Percentiles rank a stretch among this genome's conserved stretches.
Conservation (phyloP, 2,888 invertebrate species). For the Biston betularia region DNA sequence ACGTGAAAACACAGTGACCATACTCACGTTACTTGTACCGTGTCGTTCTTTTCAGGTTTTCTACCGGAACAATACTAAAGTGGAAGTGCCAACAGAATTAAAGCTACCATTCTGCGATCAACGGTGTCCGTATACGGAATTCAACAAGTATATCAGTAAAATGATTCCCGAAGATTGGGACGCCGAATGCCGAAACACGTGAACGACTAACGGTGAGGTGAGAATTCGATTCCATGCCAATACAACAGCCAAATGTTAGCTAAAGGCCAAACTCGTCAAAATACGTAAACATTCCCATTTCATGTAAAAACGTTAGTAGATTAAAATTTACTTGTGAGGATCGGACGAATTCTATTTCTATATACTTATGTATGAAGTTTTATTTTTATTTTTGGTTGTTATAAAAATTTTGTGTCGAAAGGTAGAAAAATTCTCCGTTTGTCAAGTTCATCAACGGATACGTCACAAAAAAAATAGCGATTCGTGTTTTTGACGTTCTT, state of each 20-base stretch:
- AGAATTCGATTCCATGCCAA: slow-evolving; percentile 14
- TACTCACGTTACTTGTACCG: too few species aligned
- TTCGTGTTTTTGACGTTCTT: too few species aligned
- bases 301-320: too few species aligned
- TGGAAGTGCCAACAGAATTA: slow-evolving; percentile 85
- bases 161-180: slow-evolving; percentile 89
- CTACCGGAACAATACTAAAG: slow-evolving; percentile 88
- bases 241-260: slow-evolving; percentile 10
- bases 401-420: too few species aligned
- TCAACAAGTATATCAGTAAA: slow-evolving; percentile 81
- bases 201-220: slow-evolving; percentile 4
- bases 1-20: too few species aligned
- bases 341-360: too few species aligned
- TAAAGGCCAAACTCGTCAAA: slow-evolving; percentile 5
- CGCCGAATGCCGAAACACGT: slow-evolving; percentile 85
- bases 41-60: slow-evolving; percentile 80
- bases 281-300: not conserved
- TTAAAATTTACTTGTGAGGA: too few species aligned
- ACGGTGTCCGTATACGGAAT: slow-evolving; percentile 87
- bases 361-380: too few species aligned
- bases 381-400: too few species aligned
- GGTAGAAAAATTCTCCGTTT: too few species aligned
- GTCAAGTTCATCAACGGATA: too few species aligned
- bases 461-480: too few species aligned
- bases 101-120: slow-evolving; percentile 87